Evolutionary conservation across 1,140 invertebrate genomes (phyloP).

Genomic region (Delia radicum): DNA sequence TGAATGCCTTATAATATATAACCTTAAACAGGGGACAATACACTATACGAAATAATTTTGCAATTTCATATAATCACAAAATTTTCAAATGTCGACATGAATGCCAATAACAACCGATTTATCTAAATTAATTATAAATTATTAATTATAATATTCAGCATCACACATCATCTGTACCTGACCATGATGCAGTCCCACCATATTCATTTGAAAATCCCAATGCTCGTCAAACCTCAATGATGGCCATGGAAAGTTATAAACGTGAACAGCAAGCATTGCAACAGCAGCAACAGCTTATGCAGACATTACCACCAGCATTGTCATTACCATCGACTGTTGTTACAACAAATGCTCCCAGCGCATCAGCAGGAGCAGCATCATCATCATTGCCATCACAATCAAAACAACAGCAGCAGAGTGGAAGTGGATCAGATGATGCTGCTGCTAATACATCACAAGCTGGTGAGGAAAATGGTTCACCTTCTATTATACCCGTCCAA

Average conservation of each 20-base stretch:
- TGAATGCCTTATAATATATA: too few relatives aligned
- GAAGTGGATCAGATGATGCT: constrained; percentile 34
- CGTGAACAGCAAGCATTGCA: constrained; percentile 46
- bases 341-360: constrained; percentile 35
- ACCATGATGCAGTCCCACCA: constrained; percentile 51
- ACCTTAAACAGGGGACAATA: too few relatives aligned
- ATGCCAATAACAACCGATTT: too few relatives aligned
- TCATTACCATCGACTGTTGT: constrained; percentile 34
- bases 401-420: constrained; percentile 13
- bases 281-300: constrained; percentile 32
- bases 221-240: constrained; percentile 52
- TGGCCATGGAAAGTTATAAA: constrained; percentile 53
- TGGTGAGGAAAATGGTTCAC: constrained; percentile 33
- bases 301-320: constrained; percentile 32
- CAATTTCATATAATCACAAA: too few relatives aligned
- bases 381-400: background rate
- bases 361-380: constrained; percentile 22
- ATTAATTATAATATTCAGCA: constrained; percentile 37
- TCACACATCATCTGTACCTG: constrained; percentile 46
- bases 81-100: too few relatives aligned
- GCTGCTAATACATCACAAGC: constrained; percentile 23
- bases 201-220: constrained; percentile 54
- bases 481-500: constrained; percentile 47
- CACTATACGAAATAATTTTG: too few relatives aligned
- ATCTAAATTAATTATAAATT: too few relatives aligned